Evolutionary conservation across 1,140 invertebrate genomes (phyloP).

Genomic region (Trichonephila clavipes): DNA sequence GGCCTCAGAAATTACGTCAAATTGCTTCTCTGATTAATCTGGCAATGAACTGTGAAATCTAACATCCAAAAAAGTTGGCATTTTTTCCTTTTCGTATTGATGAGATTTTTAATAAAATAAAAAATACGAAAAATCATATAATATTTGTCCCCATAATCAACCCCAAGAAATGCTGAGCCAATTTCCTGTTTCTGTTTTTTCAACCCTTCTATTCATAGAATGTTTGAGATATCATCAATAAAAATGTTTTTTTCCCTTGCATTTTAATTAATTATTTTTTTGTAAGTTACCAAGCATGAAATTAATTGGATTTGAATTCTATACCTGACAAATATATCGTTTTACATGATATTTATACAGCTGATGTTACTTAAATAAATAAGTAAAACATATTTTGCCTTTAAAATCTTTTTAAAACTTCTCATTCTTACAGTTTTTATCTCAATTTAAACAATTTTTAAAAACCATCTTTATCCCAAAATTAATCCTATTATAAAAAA

Average conservation of each 20-base stretch:
- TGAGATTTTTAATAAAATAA: neutral
- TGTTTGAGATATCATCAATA: neutral
- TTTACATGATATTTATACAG: too few relatives aligned
- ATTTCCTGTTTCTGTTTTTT: neutral
- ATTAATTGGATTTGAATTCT: neutral
- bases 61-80: neutral
- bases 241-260: neutral
- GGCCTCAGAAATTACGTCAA: neutral
- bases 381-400: too few relatives aligned
- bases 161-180: neutral
- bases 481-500: too few relatives aligned
- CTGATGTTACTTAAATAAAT: too few relatives aligned
- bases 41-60: conserved; percentile 10
- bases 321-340: neutral
- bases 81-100: neutral
- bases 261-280: neutral
- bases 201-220: neutral
- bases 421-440: too few relatives aligned
- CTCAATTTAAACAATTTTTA: too few relatives aligned
- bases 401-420: too few relatives aligned
- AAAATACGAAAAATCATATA: neutral
- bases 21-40: neutral
- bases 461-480: too few relatives aligned
- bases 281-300: neutral
- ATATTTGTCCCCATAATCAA: neutral